Evolutionary conservation across 2,888 invertebrate species (phyloP).

Genomic region (Taenaris catops): DNA sequence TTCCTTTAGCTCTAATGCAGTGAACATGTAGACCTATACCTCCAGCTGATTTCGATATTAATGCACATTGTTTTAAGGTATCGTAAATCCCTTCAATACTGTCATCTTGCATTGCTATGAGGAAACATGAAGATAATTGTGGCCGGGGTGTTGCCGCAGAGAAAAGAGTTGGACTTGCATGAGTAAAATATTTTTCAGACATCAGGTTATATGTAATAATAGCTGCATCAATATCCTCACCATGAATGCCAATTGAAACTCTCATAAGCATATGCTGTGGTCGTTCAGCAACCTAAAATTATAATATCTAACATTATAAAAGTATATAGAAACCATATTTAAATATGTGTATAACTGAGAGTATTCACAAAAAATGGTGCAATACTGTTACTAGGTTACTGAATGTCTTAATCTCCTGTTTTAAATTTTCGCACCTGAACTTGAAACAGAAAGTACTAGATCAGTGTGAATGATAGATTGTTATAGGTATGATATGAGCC

Average conservation of each 20-base stretch:
- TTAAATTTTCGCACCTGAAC: too few species aligned
- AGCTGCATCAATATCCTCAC: constrained; percentile 93
- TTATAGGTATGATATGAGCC: too few species aligned
- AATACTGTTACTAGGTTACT: too few species aligned
- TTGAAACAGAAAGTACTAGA: too few species aligned
- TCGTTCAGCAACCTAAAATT: constrained; percentile 88
- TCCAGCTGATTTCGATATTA: constrained; percentile 98
- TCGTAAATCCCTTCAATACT: constrained; percentile 97
- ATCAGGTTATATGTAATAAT: constrained; percentile 97
- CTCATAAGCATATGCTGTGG: constrained; percentile 99
- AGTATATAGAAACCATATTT: too few species aligned
- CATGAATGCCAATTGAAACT: constrained; percentile 97
- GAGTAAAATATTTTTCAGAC: constrained; percentile 97
- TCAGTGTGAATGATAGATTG: too few species aligned
- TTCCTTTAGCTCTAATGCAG: constrained; percentile 95
- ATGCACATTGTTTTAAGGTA: constrained; percentile 94
- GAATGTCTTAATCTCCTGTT: too few species aligned
- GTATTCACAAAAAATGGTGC: too few species aligned
- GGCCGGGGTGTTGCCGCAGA: constrained; percentile 95
- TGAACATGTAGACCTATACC: constrained; percentile 98
- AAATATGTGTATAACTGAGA: too few species aligned
- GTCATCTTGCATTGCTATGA: constrained; percentile 96
- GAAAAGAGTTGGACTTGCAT: constrained; percentile 98
- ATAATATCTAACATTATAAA: too few species aligned
- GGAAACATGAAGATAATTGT: constrained; percentile 97